Conservation (phyloP, 2,888 invertebrate species). For the Lycaena phlaeas region DNA sequence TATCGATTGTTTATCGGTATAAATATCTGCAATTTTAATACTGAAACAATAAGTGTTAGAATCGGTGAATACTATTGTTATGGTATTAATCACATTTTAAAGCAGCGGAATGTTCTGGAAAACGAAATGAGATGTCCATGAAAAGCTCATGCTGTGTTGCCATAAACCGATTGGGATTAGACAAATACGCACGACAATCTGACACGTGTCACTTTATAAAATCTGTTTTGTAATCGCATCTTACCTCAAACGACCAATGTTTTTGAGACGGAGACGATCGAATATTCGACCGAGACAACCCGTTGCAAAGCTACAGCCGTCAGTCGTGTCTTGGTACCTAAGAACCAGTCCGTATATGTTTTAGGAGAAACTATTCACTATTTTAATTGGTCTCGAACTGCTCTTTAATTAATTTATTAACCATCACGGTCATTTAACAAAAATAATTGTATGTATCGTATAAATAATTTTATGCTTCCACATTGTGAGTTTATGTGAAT, state of each 20-base stretch:
- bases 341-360: slow-evolving; percentile 55
- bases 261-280: slow-evolving; percentile 64
- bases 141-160: no score
- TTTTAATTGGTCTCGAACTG: not conserved
- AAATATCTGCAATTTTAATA: no score
- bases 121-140: no score
- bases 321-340: slow-evolving; percentile 63
- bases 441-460: not conserved
- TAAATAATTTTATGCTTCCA: not conserved
- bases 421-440: not conserved
- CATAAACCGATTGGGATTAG: slow-evolving; percentile 6
- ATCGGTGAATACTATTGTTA: no score
- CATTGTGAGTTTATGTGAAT: not conserved
- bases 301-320: slow-evolving; percentile 59
- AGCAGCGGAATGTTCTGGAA: no score
- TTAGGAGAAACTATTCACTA: slow-evolving; percentile 22
- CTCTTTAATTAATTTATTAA: not conserved
- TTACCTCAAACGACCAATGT: slow-evolving; percentile 66
- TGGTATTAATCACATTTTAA: no score
- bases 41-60: no score
- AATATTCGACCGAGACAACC: slow-evolving; percentile 61
- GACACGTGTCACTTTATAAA: slow-evolving; percentile 15
- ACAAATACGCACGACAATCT: no score
- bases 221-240: slow-evolving; percentile 33
- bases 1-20: no score